Conservation (phyloP, 1,140 invertebrate genomes). For the Papilio machaon region DNA sequence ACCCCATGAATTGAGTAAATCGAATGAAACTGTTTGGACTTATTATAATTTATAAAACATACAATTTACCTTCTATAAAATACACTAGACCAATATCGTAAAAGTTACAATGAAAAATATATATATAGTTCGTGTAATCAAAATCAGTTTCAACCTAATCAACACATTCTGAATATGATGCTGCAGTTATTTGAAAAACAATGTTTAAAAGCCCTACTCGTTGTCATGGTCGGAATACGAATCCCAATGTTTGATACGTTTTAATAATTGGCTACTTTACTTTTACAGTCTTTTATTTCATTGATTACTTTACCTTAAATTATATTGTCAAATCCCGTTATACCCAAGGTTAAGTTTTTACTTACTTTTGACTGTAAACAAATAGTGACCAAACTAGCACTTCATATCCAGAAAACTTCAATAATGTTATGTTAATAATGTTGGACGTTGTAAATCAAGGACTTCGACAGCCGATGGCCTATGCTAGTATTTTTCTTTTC, state of each 20-base stretch:
- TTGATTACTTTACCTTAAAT: too few species aligned
- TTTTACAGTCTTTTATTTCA: too few species aligned
- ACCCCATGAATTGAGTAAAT: slow-evolving; percentile 31
- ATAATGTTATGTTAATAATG: too few species aligned
- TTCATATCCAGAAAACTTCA: not conserved
- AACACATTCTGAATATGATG: not conserved
- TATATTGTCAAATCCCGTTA: too few species aligned
- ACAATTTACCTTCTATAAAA: not conserved
- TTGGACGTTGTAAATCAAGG: too few species aligned
- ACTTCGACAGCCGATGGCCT: too few species aligned
- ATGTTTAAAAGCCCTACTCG: not conserved
- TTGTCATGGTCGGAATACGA: not conserved
- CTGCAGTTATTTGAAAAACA: not conserved
- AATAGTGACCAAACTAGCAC: not conserved
- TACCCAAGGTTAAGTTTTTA: not conserved
- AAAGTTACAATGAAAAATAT: not conserved
- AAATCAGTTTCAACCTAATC: too few species aligned
- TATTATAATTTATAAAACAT: not conserved
- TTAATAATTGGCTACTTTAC: too few species aligned
- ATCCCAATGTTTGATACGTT: not conserved
- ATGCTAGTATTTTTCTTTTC: too few species aligned
- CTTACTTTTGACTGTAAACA: not conserved
- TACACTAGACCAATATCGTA: not conserved
- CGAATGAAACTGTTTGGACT: not conserved
- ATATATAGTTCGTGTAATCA: too few species aligned